Conservation (phyloP, 1,140 invertebrate genomes). For the Calosoma granatense region DNA sequence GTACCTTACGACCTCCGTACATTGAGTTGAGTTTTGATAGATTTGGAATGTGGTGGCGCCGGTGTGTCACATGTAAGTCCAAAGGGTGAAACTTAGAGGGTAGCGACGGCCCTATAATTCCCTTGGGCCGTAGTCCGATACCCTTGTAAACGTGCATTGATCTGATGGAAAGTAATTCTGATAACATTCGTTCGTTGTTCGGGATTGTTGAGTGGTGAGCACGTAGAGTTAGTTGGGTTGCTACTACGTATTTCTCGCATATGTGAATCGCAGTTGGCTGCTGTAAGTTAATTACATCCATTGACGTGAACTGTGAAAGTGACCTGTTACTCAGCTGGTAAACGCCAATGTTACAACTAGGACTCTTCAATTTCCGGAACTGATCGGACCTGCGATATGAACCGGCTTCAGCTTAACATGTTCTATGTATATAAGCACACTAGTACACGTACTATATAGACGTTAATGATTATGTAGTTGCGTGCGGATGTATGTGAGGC, state of each 20-base stretch:
- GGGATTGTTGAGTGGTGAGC: background rate
- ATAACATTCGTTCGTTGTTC: background rate
- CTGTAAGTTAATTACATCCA: too few relatives aligned
- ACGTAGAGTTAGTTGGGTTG: background rate
- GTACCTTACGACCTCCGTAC: conserved; percentile 11
- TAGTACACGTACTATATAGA: too few relatives aligned
- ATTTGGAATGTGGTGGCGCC: conserved; percentile 14
- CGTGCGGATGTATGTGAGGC: too few relatives aligned
- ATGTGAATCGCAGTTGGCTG: background rate
- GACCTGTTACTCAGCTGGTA: too few relatives aligned
- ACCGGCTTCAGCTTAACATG: too few relatives aligned
- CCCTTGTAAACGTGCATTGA: conserved; percentile 18
- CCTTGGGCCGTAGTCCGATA: conserved; percentile 9
- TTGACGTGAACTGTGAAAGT: too few relatives aligned
- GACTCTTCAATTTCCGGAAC: too few relatives aligned
- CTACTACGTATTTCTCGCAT: background rate
- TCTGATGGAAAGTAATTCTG: conserved; percentile 7
- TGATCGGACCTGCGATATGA: too few relatives aligned
- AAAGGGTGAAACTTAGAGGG: conserved; percentile 16
- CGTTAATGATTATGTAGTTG: too few relatives aligned
- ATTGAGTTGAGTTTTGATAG: conserved; percentile 18
- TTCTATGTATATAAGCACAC: too few relatives aligned
- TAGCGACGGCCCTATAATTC: conserved; percentile 11
- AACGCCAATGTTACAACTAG: too few relatives aligned
- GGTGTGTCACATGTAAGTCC: conserved; percentile 10